Conservation (phyloP, 2,113 vertebrate species). For the Corydoras sp. region DNA sequence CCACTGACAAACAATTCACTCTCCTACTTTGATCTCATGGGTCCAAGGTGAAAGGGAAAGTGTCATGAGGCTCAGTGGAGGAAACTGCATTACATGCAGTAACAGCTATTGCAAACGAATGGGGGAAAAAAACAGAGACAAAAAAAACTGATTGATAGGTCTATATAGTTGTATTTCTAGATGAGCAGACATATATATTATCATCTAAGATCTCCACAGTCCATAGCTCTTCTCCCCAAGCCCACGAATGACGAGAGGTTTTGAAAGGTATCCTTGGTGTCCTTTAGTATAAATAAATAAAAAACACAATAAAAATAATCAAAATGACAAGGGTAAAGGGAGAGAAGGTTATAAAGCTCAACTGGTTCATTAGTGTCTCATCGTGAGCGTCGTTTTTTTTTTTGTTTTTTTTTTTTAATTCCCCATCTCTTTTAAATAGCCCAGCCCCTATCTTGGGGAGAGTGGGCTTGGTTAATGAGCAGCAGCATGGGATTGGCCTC, state of each 20-base stretch:
- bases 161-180: constrained; percentile 66
- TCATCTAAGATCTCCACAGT: constrained; percentile 25
- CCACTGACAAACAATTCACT: neutral
- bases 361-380: too few relatives aligned
- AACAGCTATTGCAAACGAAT: constrained; percentile 47
- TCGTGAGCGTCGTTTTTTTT: too few relatives aligned
- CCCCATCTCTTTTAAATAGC: constrained; percentile 18
- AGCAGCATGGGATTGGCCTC: constrained; percentile 64
- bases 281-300: constrained; percentile 45
- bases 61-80: neutral
- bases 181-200: constrained; percentile 68
- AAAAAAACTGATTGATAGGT: constrained; percentile 21
- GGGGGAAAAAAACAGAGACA: constrained; percentile 41
- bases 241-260: constrained; percentile 78
- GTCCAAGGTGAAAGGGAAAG: constrained; percentile 15
- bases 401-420: neutral
- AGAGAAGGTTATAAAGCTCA: too few relatives aligned
- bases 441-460: constrained; percentile 8
- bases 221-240: constrained; percentile 13
- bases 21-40: constrained; percentile 10
- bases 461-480: constrained; percentile 45
- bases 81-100: constrained; percentile 8
- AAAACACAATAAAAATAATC: constrained; percentile 28
- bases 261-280: constrained; percentile 45
- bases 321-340: constrained; percentile 37